Conservation (phyloP, 2,113 vertebrate species). For the Colius striatus region DNA sequence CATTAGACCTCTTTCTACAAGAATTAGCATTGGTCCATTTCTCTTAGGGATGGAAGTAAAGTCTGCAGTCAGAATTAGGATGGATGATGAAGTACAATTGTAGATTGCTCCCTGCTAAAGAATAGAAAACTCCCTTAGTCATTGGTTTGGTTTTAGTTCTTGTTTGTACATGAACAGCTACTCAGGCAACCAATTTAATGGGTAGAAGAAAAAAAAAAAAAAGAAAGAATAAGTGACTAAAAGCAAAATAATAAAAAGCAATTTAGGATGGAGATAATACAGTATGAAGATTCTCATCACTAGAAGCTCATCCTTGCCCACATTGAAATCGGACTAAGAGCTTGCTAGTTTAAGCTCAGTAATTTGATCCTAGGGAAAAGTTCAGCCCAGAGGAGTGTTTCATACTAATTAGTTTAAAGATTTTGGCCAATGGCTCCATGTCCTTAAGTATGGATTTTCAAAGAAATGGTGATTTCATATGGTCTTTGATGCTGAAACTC, state of each 20-base stretch:
- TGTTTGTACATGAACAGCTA: not conserved
- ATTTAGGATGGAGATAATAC: not conserved
- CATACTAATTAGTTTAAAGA: constrained; percentile 46
- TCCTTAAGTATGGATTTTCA: constrained; percentile 37
- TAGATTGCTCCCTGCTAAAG: not conserved
- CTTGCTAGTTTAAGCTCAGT: not conserved
- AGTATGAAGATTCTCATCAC: not conserved
- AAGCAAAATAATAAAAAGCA: not conserved
- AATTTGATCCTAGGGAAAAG: constrained; percentile 32
- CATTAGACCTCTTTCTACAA: not conserved
- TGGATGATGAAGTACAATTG: not conserved
- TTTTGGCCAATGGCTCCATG: constrained; percentile 24
- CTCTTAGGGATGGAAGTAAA: not conserved
- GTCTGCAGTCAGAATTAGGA: not conserved
- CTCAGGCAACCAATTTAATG: not conserved
- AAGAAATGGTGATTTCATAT: constrained; percentile 35
- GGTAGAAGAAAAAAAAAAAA: not conserved
- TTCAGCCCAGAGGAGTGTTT: constrained; percentile 31
- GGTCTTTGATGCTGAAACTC: constrained; percentile 35
- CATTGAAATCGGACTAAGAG: not conserved
- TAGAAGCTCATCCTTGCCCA: not conserved
- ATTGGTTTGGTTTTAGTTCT: not conserved
- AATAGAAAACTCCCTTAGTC: not conserved
- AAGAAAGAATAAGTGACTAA: not conserved
- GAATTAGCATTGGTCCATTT: not conserved